phyloP scores from a whole-genome alignment of 2,113 vertebrate species.

The Pseudorasbora parva region DNA sequence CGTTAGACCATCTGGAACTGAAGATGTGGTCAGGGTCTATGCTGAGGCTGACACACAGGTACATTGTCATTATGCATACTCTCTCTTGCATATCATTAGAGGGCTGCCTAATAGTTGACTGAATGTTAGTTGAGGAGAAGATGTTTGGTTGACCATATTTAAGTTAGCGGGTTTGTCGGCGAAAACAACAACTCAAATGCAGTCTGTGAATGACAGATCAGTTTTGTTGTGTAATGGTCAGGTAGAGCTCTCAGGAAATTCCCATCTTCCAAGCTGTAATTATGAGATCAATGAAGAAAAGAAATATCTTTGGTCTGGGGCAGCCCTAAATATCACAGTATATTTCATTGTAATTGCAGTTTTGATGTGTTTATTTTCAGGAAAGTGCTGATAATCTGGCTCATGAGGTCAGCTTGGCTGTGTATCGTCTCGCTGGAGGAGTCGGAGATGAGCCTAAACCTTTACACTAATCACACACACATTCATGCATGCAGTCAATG shows the following conservation, averaged over 20 bases:
- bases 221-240: no score
- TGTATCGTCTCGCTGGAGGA: slow-evolving; percentile 87
- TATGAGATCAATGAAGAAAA: no score
- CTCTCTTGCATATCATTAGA: neutral
- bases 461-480: slow-evolving; percentile 56
- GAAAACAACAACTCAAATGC: no score
- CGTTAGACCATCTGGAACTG: slow-evolving; percentile 94
- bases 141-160: no score
- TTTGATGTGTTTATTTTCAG: slow-evolving; percentile 67
- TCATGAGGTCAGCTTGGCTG: slow-evolving; percentile 87
- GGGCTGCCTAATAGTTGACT: no score
- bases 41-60: slow-evolving; percentile 94
- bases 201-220: no score
- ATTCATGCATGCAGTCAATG: neutral
- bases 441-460: slow-evolving; percentile 83
- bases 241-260: no score
- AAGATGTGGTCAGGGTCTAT: slow-evolving; percentile 90
- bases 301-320: no score
- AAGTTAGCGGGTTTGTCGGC: no score
- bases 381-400: slow-evolving; percentile 87
- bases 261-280: no score
- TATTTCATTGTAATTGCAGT: neutral
- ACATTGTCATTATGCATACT: neutral
- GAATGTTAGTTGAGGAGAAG: no score
- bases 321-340: neutral